phyloP scores from a whole-genome alignment of 2,797 vertebrate genomes.

The Siniperca obscura region DNA sequence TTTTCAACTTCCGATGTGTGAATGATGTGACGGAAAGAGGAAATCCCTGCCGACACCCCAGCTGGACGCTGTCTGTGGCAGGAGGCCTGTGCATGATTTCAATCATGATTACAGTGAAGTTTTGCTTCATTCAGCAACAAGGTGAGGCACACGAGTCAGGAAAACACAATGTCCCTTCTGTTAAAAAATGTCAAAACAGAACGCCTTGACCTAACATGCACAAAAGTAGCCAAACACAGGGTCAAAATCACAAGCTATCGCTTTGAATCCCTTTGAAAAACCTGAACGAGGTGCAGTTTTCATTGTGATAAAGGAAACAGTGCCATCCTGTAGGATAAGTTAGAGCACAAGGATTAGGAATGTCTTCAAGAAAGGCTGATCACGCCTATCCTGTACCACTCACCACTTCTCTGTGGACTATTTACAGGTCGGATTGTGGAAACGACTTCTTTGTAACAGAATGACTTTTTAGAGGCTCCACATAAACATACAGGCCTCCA shows the following conservation, averaged over 20 bases:
- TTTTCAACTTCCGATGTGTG: conserved; percentile 39
- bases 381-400: conserved; percentile 18
- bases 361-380: conserved; percentile 17
- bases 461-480: conserved; percentile 30
- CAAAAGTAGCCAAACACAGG: conserved; percentile 40
- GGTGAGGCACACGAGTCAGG: conserved; percentile 74
- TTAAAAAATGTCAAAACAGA: not conserved
- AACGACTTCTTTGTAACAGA: conserved; percentile 12
- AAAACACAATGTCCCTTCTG: conserved; percentile 31
- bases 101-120: conserved; percentile 40
- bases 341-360: conserved; percentile 43
- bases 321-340: conserved; percentile 30
- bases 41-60: conserved; percentile 48
- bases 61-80: conserved; percentile 38
- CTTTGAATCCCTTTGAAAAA: conserved; percentile 11
- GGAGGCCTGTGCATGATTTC: conserved; percentile 28
- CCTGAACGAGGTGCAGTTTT: conserved; percentile 35
- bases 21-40: conserved; percentile 49
- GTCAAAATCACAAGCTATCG: conserved; percentile 50
- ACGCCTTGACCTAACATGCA: conserved; percentile 52
- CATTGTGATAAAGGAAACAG: conserved; percentile 19
- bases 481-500: conserved; percentile 17
- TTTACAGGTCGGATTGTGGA: conserved; percentile 70
- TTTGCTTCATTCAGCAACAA: conserved; percentile 55
- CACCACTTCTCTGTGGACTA: conserved; percentile 50